Percentiles rank a stretch among this genome's conserved stretches.
Conservation (phyloP, 2,113 vertebrate species). For the Tragelaphus buxtoni region DNA sequence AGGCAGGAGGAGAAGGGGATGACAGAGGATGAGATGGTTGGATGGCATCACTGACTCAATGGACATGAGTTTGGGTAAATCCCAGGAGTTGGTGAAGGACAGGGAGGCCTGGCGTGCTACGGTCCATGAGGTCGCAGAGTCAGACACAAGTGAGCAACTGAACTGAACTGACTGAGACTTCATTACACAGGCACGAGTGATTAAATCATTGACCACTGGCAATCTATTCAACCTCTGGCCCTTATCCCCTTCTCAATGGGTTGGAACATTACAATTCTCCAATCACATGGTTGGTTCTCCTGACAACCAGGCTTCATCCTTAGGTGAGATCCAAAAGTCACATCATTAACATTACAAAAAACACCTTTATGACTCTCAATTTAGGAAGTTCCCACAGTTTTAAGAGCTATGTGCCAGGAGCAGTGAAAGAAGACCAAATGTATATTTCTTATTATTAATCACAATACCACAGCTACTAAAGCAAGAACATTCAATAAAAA, state of each 20-base stretch:
- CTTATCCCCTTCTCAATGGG: not conserved
- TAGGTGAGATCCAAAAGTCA: not conserved
- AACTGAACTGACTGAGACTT: not conserved
- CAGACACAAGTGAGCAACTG: not conserved
- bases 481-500: constrained; percentile 7
- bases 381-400: not conserved
- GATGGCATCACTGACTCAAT: not conserved
- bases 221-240: not conserved
- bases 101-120: not conserved
- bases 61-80: not conserved
- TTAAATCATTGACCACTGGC: not conserved
- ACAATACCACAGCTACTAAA: not conserved
- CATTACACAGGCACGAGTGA: not conserved
- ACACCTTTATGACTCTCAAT: not conserved
- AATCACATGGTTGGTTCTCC: not conserved
- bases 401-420: not conserved
- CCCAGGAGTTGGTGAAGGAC: not conserved
- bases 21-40: not conserved
- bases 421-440: not conserved
- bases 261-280: not conserved
- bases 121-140: not conserved
- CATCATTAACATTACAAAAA: not conserved
- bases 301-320: not conserved
- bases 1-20: not conserved
- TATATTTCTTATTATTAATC: not conserved